Evolutionary conservation across 2,888 invertebrate species (phyloP), one percentile per base, ranked within the genome.

Genomic region (Thumatha senex): DNA sequence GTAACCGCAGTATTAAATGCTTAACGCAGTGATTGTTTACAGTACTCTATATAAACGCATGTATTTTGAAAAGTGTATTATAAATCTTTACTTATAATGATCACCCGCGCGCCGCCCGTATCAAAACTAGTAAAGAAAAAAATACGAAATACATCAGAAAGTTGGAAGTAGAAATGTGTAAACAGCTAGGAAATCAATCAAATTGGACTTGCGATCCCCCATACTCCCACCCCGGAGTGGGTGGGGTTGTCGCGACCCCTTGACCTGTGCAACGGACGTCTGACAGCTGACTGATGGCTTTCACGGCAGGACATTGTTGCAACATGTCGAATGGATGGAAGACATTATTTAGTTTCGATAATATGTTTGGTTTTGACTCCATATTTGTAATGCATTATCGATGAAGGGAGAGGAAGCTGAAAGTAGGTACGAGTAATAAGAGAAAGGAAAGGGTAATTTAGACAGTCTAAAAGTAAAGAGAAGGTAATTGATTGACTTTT

Each of bases 151-250:
- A 60, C 56, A 60, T 56, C 56, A 56, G 38, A 59, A 60, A 64
- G 57, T 68, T 66, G 51, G 47, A 45, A 58, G 48, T 68, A 56
- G 61, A 61, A 66, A 59, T 61, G 57, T 67, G 66, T 66, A 68
- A 66, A 68, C 66, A 66, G 63, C 55, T 54, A 59, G 54, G 86
- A 87, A 89, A 91, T 91, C 89, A 90, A 91, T 89, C 88, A 87
- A 86, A 83, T 83, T 77, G 80, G 67, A 65, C 65, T 58, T 46
- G 58, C 48, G 51, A 43, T 51, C 56, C 46, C 40, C 40, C 47
- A 11, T n/a, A 42, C 15, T 54, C 43, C 48, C 15, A 54, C 43
- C 47, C 52, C 44, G 29, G 53, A 34, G 51, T 38, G 56, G 54
- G 34, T 50, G 47, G 46, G 24, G 44, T 40, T 40, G 63, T 56